Evolutionary conservation across 2,797 vertebrate genomes (phyloP), one percentile per base, ranked within the genome.

Genomic region (Podarcis siculus): DNA sequence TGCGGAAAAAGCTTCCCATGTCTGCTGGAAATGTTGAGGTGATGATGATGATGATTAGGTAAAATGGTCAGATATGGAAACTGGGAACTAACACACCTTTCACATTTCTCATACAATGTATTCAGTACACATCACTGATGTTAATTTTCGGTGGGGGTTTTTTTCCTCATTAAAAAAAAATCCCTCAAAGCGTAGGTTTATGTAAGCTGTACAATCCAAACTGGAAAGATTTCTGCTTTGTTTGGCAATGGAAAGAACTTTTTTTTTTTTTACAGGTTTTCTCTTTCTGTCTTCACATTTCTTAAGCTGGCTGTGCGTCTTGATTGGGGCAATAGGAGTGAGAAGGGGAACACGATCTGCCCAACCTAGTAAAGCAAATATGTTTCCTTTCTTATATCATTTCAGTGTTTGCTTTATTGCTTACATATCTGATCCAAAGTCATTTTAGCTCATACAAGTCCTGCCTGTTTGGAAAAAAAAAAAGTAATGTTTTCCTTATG

Each of bases 51-150:
- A 15, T 30, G 27, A 73, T 77, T 67, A 61, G 64, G 67, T 92
- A 83, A 78, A 89, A 92, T 55, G 39, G 87, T 42, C 72, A 94
- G 93, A 90, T 94, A 92, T 87, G 89, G 92, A 96, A 95, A 93
- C 89, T 77, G 87, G 95, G 94, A 87, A 86, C 72, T 87, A 93
- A 25, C 19, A 88, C 55, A 95, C 75, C 39, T 89, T 86, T 91
- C 82, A 84, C 90, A 91, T 67, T 78, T 76, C 37, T 86, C 82
- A 42, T 73, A 87, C 25, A 86, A 67, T 87, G 67, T 86, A 0
- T 0, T 27, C 83, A 42, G 13, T 7, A 61, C 35, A 85, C 32
- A 27, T 83, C 86, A 78, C 83, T 91, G 86, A 93, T 92, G 84
- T 83, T 89, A 91, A 95, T 86, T 81, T 86, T 85, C 49, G 0